These are phyloP conservation scores for Troilus luridus DNA, from an alignment of 2,888 invertebrate species.

Conservation along the genomic window DNA sequence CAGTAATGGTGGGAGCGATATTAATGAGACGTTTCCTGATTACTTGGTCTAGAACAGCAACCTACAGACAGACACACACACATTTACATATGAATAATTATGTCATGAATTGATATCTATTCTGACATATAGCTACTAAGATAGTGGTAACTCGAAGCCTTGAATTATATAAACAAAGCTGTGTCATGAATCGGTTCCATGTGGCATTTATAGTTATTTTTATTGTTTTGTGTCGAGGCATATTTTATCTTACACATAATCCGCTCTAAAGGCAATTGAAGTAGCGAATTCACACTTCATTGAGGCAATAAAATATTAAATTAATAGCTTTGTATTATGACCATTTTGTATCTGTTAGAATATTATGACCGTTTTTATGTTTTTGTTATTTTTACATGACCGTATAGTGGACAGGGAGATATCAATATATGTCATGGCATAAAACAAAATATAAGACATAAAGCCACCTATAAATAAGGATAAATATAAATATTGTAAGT, in stretches of 20 bases:
- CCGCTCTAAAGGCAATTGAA: neutral
- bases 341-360: neutral
- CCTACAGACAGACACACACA: too few species aligned
- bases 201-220: neutral
- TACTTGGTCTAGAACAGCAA: too few species aligned
- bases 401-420: neutral
- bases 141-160: neutral
- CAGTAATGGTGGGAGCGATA: too few species aligned
- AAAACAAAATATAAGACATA: neutral
- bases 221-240: neutral
- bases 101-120: too few species aligned
- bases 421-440: neutral
- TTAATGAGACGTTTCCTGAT: too few species aligned
- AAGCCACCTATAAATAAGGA: neutral
- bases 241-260: neutral
- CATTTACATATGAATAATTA: too few species aligned
- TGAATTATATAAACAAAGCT: neutral
- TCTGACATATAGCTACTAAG: neutral
- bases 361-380: neutral
- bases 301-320: conserved; percentile 7
- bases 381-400: too few species aligned
- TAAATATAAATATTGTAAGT: too few species aligned
- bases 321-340: neutral
- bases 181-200: neutral
- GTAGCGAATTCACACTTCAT: neutral